A percentile compares a stretch with the other conserved stretches of the same genome.
Evolutionary conservation across 2,888 invertebrate genomes (phyloP).

Genomic region (Carpatolechia fugitivella): DNA sequence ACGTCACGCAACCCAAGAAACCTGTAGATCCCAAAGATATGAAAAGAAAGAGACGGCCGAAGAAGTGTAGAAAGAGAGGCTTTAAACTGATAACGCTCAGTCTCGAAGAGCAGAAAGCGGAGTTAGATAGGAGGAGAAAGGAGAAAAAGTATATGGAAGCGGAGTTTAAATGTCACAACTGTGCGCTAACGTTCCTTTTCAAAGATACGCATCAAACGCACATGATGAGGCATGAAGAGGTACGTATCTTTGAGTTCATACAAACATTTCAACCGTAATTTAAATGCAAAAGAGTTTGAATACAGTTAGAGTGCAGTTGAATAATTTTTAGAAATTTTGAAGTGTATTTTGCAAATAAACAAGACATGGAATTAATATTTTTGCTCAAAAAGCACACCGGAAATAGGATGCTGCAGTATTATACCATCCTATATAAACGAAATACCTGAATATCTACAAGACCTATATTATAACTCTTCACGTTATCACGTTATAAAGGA

Average conservation of each 20-base stretch:
- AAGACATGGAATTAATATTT: no score
- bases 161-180: slow-evolving; percentile 63
- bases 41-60: slow-evolving; percentile 28
- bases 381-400: no score
- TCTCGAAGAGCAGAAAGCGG: slow-evolving; percentile 60
- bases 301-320: no score
- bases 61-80: slow-evolving; percentile 35
- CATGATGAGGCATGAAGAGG: slow-evolving; percentile 75
- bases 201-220: slow-evolving; percentile 69
- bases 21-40: slow-evolving; percentile 10
- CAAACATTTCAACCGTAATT: no score
- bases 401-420: no score
- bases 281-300: no score
- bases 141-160: slow-evolving; percentile 61
- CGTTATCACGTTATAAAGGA: no score
- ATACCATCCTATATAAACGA: no score
- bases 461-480: no score
- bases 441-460: no score
- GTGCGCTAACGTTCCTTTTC: slow-evolving; percentile 60
- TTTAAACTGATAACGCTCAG: slow-evolving; percentile 48
- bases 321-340: no score
- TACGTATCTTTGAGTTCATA: slow-evolving; percentile 29
- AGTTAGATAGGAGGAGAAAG: slow-evolving; percentile 54
- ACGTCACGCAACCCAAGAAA: slow-evolving; percentile 13
- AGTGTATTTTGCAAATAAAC: no score